Conservation (phyloP, 1,140 invertebrate species). For the Babylonia areolata region DNA sequence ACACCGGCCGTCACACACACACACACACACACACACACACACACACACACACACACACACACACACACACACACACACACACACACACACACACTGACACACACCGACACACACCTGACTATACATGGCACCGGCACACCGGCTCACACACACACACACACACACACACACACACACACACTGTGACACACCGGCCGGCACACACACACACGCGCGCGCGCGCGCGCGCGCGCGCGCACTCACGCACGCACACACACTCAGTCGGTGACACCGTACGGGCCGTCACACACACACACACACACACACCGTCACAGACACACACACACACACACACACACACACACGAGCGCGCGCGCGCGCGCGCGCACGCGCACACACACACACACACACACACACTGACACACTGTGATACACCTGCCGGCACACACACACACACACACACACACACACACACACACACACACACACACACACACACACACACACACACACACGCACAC, state of each 20-base stretch:
- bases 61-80: background rate
- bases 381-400: constrained; percentile 9
- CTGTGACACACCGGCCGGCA: background rate
- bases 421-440: background rate
- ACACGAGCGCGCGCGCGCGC: too few species aligned
- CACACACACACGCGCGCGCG: too few species aligned
- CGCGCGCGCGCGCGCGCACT: too few species aligned
- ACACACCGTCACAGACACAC: too few species aligned
- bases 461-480: too few species aligned
- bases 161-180: constrained; percentile 19
- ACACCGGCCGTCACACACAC: background rate
- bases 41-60: background rate
- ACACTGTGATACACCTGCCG: background rate
- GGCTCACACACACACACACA: background rate
- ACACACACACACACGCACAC: too few species aligned
- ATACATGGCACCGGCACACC: too few species aligned
- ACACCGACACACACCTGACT: background rate
- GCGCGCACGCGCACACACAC: background rate
- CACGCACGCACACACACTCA: too few species aligned
- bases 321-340: background rate
- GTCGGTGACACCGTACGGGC: too few species aligned
- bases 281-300: too few species aligned
- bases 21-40: background rate
- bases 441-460: background rate
- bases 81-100: background rate